Evolutionary conservation across 2,888 invertebrate species (phyloP).

Genomic region (Sclerodermus sp.): DNA sequence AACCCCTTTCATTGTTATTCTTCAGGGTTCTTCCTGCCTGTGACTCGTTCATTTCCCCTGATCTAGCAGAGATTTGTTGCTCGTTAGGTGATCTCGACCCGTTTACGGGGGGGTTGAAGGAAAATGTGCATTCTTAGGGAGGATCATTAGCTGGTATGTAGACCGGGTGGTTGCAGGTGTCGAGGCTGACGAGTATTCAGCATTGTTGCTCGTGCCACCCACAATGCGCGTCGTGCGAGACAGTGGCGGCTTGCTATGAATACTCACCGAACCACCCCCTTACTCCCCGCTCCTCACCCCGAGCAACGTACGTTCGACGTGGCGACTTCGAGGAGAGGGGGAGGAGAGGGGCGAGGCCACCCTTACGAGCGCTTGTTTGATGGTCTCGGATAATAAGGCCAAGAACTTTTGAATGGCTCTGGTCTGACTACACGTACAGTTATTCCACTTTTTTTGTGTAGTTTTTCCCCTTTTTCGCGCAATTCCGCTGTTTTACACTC

Average conservation of each 20-base stretch:
- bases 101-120: conserved; percentile 8
- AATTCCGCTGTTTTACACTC: too few species aligned
- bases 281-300: neutral
- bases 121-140: conserved; percentile 2
- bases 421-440: too few species aligned
- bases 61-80: conserved; percentile 1
- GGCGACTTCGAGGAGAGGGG: conserved; percentile 1
- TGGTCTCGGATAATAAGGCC: too few species aligned
- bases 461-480: too few species aligned
- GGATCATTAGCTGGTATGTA: too few species aligned
- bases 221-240: conserved; percentile 12
- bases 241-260: neutral
- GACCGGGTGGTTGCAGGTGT: neutral
- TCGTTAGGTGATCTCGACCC: conserved; percentile 3
- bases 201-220: conserved; percentile 13
- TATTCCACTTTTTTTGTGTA: too few species aligned
- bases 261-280: neutral
- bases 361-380: neutral
- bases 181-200: conserved; percentile 17
- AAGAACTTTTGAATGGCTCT: too few species aligned
- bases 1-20: too few species aligned
- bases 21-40: too few species aligned
- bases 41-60: conserved; percentile 1
- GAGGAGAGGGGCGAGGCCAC: neutral
- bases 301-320: neutral